phyloP scores from a whole-genome alignment of 1,140 invertebrate genomes.

The Trissolcus basalis region DNA sequence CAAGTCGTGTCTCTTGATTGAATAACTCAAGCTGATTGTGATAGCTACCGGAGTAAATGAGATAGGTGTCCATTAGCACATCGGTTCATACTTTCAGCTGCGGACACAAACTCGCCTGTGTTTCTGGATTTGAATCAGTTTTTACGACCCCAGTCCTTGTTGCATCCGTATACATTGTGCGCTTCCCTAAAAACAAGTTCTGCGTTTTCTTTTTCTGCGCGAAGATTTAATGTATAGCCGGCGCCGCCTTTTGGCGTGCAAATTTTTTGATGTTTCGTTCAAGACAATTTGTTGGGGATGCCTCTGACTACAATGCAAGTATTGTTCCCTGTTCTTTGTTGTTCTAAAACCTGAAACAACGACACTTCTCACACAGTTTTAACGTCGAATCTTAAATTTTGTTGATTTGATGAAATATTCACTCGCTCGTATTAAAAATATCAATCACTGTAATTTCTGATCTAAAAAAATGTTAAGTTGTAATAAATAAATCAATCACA shows the following conservation, averaged over 20 bases:
- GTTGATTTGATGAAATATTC: too few species aligned
- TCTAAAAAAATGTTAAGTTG: too few species aligned
- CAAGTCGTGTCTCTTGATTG: slow-evolving; percentile 40
- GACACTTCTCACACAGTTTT: too few species aligned
- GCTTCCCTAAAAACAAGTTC: background rate
- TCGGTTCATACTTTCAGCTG: slow-evolving; percentile 6
- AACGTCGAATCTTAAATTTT: too few species aligned
- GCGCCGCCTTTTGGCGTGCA: slow-evolving; percentile 16
- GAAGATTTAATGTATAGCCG: slow-evolving; percentile 29
- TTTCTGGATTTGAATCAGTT: slow-evolving; percentile 38
- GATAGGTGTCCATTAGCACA: slow-evolving; percentile 45
- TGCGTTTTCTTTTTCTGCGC: background rate
- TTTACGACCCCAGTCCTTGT: slow-evolving; percentile 15
- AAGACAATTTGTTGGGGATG: slow-evolving; percentile 17
- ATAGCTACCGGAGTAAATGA: slow-evolving; percentile 40
- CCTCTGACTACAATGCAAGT: too few species aligned
- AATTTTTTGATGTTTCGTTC: slow-evolving; percentile 40
- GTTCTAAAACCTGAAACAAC: too few species aligned
- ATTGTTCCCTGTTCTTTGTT: too few species aligned
- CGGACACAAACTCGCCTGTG: slow-evolving; percentile 31
- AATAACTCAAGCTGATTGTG: slow-evolving; percentile 54
- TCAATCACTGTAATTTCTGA: too few species aligned
- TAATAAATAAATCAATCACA: too few species aligned
- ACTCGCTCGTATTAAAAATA: too few species aligned
- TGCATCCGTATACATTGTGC: slow-evolving; percentile 23